phyloP scores from a whole-genome alignment of 1,140 invertebrate genomes.

The Wasmannia auropunctata region DNA sequence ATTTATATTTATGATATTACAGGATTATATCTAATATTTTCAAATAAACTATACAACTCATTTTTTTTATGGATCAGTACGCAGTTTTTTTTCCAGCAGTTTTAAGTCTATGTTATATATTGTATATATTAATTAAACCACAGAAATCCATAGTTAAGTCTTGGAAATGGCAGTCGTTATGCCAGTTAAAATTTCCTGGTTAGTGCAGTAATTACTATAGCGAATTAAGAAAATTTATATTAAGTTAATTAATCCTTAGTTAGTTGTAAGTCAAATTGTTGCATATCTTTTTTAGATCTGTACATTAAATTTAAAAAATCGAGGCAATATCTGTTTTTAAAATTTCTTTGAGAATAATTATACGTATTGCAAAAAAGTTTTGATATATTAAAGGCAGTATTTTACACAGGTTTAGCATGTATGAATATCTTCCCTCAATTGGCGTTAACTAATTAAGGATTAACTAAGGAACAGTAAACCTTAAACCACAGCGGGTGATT shows the following conservation, averaged over 20 bases:
- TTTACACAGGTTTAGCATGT: neutral
- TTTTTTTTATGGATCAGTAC: neutral
- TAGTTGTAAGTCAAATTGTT: neutral
- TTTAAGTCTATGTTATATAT: constrained; percentile 18
- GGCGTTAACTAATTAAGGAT: constrained; percentile 19
- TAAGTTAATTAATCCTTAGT: constrained; percentile 28
- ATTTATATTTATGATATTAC: neutral
- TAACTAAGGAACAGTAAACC: constrained; percentile 29
- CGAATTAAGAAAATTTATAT: neutral
- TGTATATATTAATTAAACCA: constrained; percentile 17
- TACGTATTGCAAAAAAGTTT: neutral
- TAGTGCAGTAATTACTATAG: constrained; percentile 32
- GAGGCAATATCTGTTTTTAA: neutral
- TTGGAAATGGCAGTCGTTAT: constrained; percentile 38
- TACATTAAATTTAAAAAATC: neutral
- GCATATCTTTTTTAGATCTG: neutral
- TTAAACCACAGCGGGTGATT: constrained; percentile 31
- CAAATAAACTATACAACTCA: neutral
- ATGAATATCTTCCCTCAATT: neutral
- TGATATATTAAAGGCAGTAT: neutral
- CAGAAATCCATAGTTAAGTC: constrained; percentile 21
- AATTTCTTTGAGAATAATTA: neutral
- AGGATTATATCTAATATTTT: neutral
- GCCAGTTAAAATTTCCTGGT: constrained; percentile 19
- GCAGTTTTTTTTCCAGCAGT: neutral